phyloP scores from a whole-genome alignment of 2,888 invertebrate genomes.

The Nomada flava region DNA sequence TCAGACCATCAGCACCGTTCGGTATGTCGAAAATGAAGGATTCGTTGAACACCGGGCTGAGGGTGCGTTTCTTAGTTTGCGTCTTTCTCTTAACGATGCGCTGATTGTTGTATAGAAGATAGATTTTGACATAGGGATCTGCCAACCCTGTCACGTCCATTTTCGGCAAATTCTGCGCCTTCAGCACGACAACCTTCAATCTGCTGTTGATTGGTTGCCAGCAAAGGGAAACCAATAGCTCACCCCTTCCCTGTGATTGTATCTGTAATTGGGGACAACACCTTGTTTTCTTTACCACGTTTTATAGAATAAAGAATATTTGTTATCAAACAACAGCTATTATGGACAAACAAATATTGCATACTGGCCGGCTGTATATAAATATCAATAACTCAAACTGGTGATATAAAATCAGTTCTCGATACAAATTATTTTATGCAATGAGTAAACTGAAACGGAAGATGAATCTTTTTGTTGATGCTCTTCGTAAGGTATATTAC shows the following conservation, averaged over 20 bases:
- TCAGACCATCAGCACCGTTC: slow-evolving; percentile 90
- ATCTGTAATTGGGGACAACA: slow-evolving; percentile 86
- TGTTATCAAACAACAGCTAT: too few relatives aligned
- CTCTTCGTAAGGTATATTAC: too few relatives aligned
- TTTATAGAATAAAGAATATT: too few relatives aligned
- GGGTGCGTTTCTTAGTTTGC: slow-evolving; percentile 98
- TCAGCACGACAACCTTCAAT: slow-evolving; percentile 97
- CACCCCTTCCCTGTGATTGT: slow-evolving; percentile 96
- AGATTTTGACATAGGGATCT: slow-evolving; percentile 99
- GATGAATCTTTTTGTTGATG: too few relatives aligned
- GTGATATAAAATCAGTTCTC: too few relatives aligned
- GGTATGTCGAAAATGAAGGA: slow-evolving; percentile 99
- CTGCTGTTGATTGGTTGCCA: slow-evolving; percentile 99
- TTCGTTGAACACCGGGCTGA: slow-evolving; percentile 99
- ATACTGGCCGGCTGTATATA: too few relatives aligned
- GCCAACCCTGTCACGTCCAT: slow-evolving; percentile 99
- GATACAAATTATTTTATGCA: too few relatives aligned
- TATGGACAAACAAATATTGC: too few relatives aligned
- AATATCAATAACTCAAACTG: too few relatives aligned
- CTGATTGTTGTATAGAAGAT: slow-evolving; percentile 98
- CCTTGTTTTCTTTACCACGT: not conserved
- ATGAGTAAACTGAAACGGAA: too few relatives aligned
- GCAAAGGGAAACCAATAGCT: slow-evolving; percentile 97
- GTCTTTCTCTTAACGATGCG: slow-evolving; percentile 99
- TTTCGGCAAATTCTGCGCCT: slow-evolving; percentile 98